Evolutionary conservation across 1,140 invertebrate species (phyloP), one percentile per base, ranked within the genome.

Genomic region (Araneus ventricosus): DNA sequence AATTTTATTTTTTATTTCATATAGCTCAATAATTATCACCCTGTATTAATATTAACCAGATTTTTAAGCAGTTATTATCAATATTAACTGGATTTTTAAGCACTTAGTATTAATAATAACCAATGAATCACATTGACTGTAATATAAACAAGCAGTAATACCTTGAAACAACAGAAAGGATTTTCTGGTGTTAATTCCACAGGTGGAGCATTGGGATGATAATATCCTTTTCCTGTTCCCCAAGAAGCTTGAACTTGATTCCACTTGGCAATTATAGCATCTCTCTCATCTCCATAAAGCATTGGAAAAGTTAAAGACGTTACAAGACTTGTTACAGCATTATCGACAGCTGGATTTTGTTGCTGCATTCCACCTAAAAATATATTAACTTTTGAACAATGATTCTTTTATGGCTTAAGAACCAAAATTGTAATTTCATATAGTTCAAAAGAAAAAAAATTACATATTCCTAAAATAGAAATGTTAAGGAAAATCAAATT

Each of bases 211-310:
- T 96, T 97, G 61, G 96, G 96, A 30, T 97, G 97, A 95, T 98
- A 98, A 95, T 97, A 98, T 5, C 96, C 97, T 95, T 97, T 97
- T 94, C 98, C 98, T 89, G 96, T 97, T 3, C 99, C 99, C 98
- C 98, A 99, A 94, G 97, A 97, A 1, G 98, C 98, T 95, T 99
- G 98, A 67, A 99, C 95, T 92, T 98, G 97, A 95, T 99, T 99
- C 97, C 98, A 99, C 95, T 98, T 98, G 3, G 98, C 98, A 61
- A 99, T 96, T 52, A 98, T 97, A 93, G 97, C 97, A 95, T 99
- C 99, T 61, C 98, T 96, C 94, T 99, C 98, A 95, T 99, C 98
- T 57, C 98, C 98, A 95, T 98, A 99, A 34, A 99, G 96, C 85
- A 97, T 97, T 79, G 98, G 98, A 94, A 97, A 97, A 37, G 97